A percentile compares a stretch with the other conserved stretches of the same genome.
Conservation (phyloP, 2,113 vertebrate species). For the Gnathonemus echidnorhynchus region DNA sequence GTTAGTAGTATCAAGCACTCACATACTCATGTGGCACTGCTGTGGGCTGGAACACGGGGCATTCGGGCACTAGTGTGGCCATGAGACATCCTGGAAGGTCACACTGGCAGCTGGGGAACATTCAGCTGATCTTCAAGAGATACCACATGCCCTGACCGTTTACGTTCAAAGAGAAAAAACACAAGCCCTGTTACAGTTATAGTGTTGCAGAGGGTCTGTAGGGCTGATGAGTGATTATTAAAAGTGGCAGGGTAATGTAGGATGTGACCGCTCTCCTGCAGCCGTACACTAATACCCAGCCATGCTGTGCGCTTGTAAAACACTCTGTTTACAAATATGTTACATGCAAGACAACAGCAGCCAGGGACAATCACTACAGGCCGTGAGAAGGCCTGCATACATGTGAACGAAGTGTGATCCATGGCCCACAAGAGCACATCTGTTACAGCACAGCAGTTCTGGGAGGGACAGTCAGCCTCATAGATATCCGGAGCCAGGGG, state of each 20-base stretch:
- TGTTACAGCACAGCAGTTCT: background rate
- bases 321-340: background rate
- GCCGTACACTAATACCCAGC: background rate
- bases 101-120: constrained; percentile 33
- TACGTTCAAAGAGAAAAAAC: constrained; percentile 18
- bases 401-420: background rate
- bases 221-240: constrained; percentile 42
- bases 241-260: constrained; percentile 22
- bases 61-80: background rate
- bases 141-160: constrained; percentile 28
- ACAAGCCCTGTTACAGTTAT: constrained; percentile 29
- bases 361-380: background rate
- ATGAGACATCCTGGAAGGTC: background rate
- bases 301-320: background rate
- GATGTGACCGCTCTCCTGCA: background rate
- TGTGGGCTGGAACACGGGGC: background rate
- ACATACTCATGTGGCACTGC: background rate
- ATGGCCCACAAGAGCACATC: background rate
- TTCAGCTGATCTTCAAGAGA: constrained; percentile 29
- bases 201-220: constrained; percentile 42
- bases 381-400: background rate
- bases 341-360: background rate
- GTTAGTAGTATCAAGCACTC: background rate
- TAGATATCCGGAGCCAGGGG: background rate
- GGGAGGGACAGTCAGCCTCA: background rate